Conservation (phyloP, 2,797 vertebrate genomes). For the Coluber constrictor region DNA sequence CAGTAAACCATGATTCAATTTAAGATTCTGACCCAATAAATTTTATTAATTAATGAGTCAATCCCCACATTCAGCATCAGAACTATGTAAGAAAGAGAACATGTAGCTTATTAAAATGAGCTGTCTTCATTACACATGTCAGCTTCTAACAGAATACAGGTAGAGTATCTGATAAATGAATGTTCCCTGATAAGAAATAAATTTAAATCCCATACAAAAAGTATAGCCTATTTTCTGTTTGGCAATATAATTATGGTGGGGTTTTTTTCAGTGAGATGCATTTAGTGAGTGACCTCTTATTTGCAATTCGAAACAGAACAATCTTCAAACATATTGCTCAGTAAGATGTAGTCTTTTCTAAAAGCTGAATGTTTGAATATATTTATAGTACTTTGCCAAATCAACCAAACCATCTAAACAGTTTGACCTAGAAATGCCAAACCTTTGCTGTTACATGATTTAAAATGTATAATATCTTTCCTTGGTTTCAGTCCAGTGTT, state of each 20-base stretch:
- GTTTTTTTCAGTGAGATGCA: background rate
- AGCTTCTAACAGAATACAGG: background rate
- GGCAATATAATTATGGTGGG: background rate
- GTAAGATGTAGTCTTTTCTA: background rate
- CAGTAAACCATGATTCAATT: background rate
- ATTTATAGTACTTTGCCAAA: background rate
- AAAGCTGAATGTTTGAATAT: background rate
- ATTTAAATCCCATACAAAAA: background rate
- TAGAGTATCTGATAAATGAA: background rate
- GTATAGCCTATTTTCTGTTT: background rate
- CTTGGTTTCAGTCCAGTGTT: slow-evolving; percentile 21
- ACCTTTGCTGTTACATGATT: background rate
- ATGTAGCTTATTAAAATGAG: background rate
- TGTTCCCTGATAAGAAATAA: background rate
- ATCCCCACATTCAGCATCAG: background rate
- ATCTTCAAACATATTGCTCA: background rate
- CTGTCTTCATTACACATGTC: background rate
- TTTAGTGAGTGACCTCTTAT: background rate
- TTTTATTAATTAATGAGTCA: background rate
- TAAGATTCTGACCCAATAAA: background rate
- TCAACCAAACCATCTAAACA: background rate
- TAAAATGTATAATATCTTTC: background rate
- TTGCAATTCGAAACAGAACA: background rate
- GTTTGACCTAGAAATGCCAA: background rate
- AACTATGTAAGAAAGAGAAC: background rate